phyloP scores from a whole-genome alignment of 2,888 invertebrate genomes.

The Drosophila planitibia region DNA sequence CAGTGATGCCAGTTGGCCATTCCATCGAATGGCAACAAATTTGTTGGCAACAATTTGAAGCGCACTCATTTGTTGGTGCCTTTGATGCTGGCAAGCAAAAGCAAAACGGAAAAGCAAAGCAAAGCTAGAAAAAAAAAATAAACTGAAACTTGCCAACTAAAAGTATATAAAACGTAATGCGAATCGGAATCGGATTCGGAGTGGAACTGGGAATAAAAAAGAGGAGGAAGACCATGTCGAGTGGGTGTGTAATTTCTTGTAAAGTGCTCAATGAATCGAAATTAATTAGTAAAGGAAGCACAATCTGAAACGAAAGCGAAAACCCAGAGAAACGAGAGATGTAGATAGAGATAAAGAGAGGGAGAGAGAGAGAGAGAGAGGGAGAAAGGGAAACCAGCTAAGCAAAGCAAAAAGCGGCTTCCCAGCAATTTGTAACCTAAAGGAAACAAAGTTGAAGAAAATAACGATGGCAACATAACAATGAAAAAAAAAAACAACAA shows the following conservation, averaged over 20 bases:
- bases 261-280: conserved; percentile 82
- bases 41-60: conserved; percentile 76
- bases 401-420: conserved; percentile 48
- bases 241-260: conserved; percentile 78
- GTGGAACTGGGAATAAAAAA: conserved; percentile 34
- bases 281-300: conserved; percentile 79
- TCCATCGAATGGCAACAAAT: conserved; percentile 65
- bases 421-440: conserved; percentile 74
- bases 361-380: background rate
- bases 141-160: conserved; percentile 45
- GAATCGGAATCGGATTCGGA: conserved; percentile 32
- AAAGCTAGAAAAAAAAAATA: conserved; percentile 11
- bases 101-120: conserved; percentile 14
- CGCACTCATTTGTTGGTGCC: conserved; percentile 66
- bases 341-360: background rate
- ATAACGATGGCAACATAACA: conserved; percentile 55
- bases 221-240: conserved; percentile 21
- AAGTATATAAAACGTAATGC: conserved; percentile 60
- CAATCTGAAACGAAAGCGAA: conserved; percentile 51
- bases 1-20: conserved; percentile 27
- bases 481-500: conserved; percentile 5
- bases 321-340: background rate
- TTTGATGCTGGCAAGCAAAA: conserved; percentile 58
- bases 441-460: conserved; percentile 72
- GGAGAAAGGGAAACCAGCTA: conserved; percentile 41